Evolutionary conservation across 2,113 vertebrate genomes (phyloP), one percentile per base, ranked within the genome.

Genomic region (Anguilla japonica): DNA sequence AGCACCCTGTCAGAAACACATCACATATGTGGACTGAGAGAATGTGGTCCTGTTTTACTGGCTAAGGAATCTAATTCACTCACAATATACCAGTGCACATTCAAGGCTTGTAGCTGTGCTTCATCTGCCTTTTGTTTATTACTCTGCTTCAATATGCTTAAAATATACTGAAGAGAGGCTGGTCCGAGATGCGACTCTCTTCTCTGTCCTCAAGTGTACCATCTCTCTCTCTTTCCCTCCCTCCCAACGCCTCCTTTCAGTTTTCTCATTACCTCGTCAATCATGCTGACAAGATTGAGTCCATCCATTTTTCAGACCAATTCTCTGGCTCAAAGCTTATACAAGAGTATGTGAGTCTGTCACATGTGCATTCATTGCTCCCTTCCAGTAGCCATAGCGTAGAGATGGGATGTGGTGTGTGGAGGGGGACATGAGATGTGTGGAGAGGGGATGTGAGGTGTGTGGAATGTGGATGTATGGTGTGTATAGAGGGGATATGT

Each of bases 291-390:
- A 99, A 99, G 96, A 98, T 99, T 5, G 98, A 99, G 95, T 99
- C 98, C 85, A 95, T 99, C 95, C 98, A 99, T 96, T 99, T 99
- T 93, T 99, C 98, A 94, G 98, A 99, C 96, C 98, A 99, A 96
- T 99, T 99, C 95, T 99, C 98, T 95, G 98, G 98, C 97, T 97
- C 98, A 97, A 99, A 99, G 97, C 95, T 99, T 97, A 98, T 99
- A 97, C 98, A 99, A 98, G 98, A 99, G 98, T 99, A 96, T 39
- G 97, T 96, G 92, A 78, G 84, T 15, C 0, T n/a, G 81, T 11
- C 5, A 40, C 26, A n/a, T 67, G 2, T 53, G 20, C 29, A 57
- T 39, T 26, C n/a, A 75, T n/a, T 39, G 34, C 16, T 14, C 13
- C 13, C n/a, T 43, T 79, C 34, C 34, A 34, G 34, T 5, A 29